A percentile compares a stretch with the other conserved stretches of the same genome.
Evolutionary conservation across 1,140 invertebrate genomes (phyloP).

Genomic region (Bombus vancouverensis): DNA sequence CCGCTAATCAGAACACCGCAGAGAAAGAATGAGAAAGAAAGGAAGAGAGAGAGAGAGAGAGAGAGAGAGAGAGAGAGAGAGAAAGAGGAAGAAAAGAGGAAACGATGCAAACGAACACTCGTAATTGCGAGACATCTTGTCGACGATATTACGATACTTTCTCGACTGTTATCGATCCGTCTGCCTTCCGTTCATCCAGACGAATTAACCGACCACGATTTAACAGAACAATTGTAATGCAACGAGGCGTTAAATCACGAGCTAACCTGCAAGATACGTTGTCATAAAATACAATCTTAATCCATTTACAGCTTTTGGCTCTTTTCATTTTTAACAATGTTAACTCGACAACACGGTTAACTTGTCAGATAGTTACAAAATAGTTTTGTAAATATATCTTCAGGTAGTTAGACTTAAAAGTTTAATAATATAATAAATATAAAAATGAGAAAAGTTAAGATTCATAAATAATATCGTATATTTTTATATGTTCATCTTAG

Average conservation of each 20-base stretch:
- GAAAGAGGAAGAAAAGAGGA: background rate
- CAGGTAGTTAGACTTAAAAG: background rate
- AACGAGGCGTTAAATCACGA: background rate
- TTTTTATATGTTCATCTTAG: too few relatives aligned
- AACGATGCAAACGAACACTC: constrained; percentile 17
- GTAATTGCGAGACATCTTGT: background rate
- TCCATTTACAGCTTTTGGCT: background rate
- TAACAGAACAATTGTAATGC: constrained; percentile 15
- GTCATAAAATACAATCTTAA: background rate
- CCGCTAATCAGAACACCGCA: background rate
- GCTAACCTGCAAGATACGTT: background rate
- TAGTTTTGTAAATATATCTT: background rate
- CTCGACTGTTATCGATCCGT: background rate
- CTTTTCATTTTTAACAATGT: background rate
- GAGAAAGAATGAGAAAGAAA: background rate
- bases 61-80: too few relatives aligned
- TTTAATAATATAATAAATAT: background rate
- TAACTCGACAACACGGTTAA: background rate
- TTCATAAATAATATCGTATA: too few relatives aligned
- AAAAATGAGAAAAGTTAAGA: too few relatives aligned
- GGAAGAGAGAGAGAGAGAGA: too few relatives aligned
- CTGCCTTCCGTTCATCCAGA: background rate
- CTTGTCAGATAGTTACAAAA: background rate
- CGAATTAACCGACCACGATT: background rate
- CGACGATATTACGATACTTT: constrained; percentile 16